phyloP scores from a whole-genome alignment of 1,140 invertebrate species.

The Pissodes strobi region DNA sequence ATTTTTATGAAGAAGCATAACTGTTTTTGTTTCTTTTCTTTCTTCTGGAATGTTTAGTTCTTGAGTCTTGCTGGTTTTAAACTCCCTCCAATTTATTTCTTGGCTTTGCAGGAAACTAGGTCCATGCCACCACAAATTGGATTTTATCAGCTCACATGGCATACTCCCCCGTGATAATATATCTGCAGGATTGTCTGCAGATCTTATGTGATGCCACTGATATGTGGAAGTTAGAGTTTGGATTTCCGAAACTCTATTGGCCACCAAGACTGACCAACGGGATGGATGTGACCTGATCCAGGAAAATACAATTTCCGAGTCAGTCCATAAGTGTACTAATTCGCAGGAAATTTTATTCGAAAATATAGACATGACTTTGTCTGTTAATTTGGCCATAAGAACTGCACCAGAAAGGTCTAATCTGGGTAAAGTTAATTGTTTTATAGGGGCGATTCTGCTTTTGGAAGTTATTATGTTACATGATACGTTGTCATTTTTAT shows the following conservation, averaged over 20 bases:
- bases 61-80: no score
- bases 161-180: slow-evolving; percentile 39
- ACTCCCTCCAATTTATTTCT: no score
- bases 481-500: slow-evolving; percentile 24
- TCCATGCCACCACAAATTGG: slow-evolving; percentile 50
- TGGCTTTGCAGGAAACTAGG: no score
- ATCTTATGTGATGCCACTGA: slow-evolving; percentile 38
- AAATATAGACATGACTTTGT: not conserved
- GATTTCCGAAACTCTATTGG: slow-evolving; percentile 15
- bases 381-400: not conserved
- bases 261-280: slow-evolving; percentile 38
- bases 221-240: slow-evolving; percentile 1
- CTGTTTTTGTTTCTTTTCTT: no score
- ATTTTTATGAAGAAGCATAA: no score
- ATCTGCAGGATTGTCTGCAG: slow-evolving; percentile 46
- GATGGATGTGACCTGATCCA: slow-evolving; percentile 43
- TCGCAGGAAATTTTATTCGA: not conserved
- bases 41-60: no score
- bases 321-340: slow-evolving; percentile 18
- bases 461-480: slow-evolving; percentile 38
- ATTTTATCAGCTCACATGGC: slow-evolving; percentile 33
- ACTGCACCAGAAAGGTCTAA: slow-evolving; percentile 48
- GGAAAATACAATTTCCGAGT: slow-evolving; percentile 36
- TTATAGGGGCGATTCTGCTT: slow-evolving; percentile 40
- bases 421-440: slow-evolving; percentile 38